Evolutionary conservation across 2,888 invertebrate genomes (phyloP), one percentile per base, ranked within the genome.

Genomic region (Pandemis cinnamomeana): DNA sequence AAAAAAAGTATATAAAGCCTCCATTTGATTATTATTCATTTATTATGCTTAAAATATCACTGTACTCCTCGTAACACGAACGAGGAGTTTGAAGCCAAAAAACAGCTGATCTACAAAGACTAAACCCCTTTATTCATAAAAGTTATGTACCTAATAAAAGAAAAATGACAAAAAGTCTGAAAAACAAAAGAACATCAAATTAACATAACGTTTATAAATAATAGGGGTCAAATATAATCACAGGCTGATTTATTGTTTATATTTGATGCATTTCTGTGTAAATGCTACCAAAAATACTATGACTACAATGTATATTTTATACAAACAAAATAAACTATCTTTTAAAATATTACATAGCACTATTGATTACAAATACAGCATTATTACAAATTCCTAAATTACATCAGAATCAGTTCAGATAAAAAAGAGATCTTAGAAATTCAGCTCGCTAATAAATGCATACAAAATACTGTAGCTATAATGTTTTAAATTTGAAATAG

Each of bases 31-130:
- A 36, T 36, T 7, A 20, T 20, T 55, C 2, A 4, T 55, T 64
- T 71, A 71, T 71, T 66, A 71, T 71, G 62, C 62, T 63, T 63
- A 63, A 41, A 71, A 44, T 71, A 71, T 70, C 70, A 63, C 63
- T 63, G 53, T 36, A 46, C 20, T 53, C 6, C 13, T 5, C n/a
- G 8, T 44, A 48, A 15, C 44, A 20, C 42, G 55, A 48, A 15
- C 27, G 42, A 53, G 55, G 62, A 71, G 70, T 44, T 70, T 53
- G 44, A n/a, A 2, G 51, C 42, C 41, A 5, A 44, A 7, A 44
- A 44, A 8, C 44, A 8, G 44, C 44, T 7, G 8, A 44, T 44
- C 8, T 7, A 44, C 5, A 8, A 8, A 44, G 7, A 20, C 20
- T 20, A 20, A 20, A 20, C 20, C 20, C 20, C 20, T 1, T 20